Base-by-base conservation (phyloP, 2,113 vertebrate species). In the Esox niger region DNA sequence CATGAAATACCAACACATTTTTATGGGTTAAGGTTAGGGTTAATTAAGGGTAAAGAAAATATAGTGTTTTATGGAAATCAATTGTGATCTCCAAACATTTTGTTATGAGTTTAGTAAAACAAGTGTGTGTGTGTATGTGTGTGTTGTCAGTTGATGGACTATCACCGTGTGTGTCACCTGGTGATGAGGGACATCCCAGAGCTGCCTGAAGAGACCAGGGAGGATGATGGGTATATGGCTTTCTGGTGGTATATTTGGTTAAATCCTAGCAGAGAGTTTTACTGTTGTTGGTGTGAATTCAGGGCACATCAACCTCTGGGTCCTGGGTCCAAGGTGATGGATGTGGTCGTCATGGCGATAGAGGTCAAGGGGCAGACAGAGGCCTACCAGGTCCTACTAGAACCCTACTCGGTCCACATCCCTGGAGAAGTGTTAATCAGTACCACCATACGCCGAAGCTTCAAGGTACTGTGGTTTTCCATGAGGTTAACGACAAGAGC, bases 381-480 rank as follows among this genome's bases (percentile, higher is more conserved):
- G 76, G 91, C 93, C 0, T 91, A 93, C 81, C 70, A 90, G 31
- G 68, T 98, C 55, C 88, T 95, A 31, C 71, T 99, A 47, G 95
- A 97, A 15, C 97, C 96, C 0, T 95, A 95, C 0, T 92, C 91
- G 55, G 74, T 98, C 47, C 71, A 95, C 21, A 82, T 98, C 60
- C 92, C 95, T 0, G 96, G 95, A 64, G 93, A 96, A 74, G 88
- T 82, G 75, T 95, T 91, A 47, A 86, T 94, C 52, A 86, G 88
- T 76, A 84, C 87, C 0, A 83, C 88, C 0, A 77, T 92, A 65
- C 91, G 78, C 79, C 95, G 88, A 55, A 71, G 62, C 1, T 98
- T 99, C 74, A 94, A 94, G 94, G 96, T 97, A 29, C n/a, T 25
- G 33, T 68, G n/a, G n/a, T n/a, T n/a, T n/a, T n/a, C n/a, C n/a